phyloP scores from a whole-genome alignment of 2,113 vertebrate species.

The Alexandromys fortis region DNA sequence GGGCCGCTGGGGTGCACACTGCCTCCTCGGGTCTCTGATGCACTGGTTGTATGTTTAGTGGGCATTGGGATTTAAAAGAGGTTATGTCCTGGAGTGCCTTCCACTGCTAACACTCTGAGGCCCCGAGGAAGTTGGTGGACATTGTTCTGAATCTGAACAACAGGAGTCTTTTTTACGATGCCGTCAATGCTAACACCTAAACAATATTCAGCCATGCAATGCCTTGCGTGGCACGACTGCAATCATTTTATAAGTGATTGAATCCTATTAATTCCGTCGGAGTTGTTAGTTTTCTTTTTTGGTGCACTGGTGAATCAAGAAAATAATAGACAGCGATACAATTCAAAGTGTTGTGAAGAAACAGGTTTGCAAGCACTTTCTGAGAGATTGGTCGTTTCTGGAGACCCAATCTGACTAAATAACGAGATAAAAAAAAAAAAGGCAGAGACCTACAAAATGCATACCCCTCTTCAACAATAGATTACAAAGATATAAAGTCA shows the following conservation, averaged over 20 bases:
- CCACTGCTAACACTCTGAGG: not conserved
- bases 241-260: slow-evolving; percentile 35
- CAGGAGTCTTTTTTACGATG: not conserved
- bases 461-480: not conserved
- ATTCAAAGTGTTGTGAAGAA: slow-evolving; percentile 35
- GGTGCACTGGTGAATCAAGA: not conserved
- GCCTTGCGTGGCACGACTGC: not conserved
- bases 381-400: slow-evolving; percentile 9
- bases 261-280: slow-evolving; percentile 47
- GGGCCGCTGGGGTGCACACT: too few relatives aligned
- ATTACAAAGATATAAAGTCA: slow-evolving; percentile 37
- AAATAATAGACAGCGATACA: not conserved
- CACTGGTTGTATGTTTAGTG: not conserved
- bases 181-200: slow-evolving; percentile 33
- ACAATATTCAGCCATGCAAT: not conserved
- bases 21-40: too few relatives aligned
- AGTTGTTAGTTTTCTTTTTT: not conserved
- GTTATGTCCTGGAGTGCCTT: not conserved
- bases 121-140: not conserved
- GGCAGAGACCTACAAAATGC: not conserved
- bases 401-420: slow-evolving; percentile 37
- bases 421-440: not conserved
- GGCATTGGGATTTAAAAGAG: not conserved
- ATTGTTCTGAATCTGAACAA: not conserved
- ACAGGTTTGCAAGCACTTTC: slow-evolving; percentile 27